A percentile compares a stretch with the other conserved stretches of the same genome.
Conservation (phyloP, 2,888 invertebrate species). For the Ochlodes sylvanus region DNA sequence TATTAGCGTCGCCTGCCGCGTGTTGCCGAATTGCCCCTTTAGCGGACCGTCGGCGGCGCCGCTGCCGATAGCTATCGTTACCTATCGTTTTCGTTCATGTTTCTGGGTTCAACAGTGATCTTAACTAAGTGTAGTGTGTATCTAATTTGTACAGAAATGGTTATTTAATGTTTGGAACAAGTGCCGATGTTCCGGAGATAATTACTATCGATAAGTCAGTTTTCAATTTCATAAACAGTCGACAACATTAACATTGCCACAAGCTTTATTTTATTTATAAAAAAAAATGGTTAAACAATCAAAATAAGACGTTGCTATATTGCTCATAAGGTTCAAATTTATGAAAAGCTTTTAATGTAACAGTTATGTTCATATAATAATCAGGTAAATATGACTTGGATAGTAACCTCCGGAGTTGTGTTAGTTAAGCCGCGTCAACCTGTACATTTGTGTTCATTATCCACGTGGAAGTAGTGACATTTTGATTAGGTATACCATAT, state of each 20-base stretch:
- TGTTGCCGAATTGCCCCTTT: no score
- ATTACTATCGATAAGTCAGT: no score
- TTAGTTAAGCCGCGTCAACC: not conserved
- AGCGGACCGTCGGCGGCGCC: not conserved
- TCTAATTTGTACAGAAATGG: constrained; percentile 13
- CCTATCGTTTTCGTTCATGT: not conserved
- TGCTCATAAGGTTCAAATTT: no score
- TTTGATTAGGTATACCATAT: constrained; percentile 46
- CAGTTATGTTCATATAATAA: no score
- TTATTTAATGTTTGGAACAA: constrained; percentile 16
- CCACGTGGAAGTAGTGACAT: constrained; percentile 45
- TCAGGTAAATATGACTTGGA: not conserved
- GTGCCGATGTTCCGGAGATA: constrained; percentile 12
- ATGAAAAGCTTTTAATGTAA: no score
- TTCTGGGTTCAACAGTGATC: not conserved
- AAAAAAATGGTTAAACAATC: no score
- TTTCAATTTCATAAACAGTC: no score
- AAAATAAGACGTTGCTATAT: no score
- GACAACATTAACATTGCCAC: no score
- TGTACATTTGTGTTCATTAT: constrained; percentile 46
- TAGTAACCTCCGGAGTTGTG: not conserved
- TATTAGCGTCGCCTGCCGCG: no score
- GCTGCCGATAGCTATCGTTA: constrained; percentile 1
- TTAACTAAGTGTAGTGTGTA: constrained; percentile 2
- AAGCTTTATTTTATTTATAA: no score